Percentiles rank a stretch among this genome's conserved stretches.
These are phyloP conservation scores for Notiomystis cincta DNA, from an alignment of 2,113 vertebrate species.

Conservation along the genomic window DNA sequence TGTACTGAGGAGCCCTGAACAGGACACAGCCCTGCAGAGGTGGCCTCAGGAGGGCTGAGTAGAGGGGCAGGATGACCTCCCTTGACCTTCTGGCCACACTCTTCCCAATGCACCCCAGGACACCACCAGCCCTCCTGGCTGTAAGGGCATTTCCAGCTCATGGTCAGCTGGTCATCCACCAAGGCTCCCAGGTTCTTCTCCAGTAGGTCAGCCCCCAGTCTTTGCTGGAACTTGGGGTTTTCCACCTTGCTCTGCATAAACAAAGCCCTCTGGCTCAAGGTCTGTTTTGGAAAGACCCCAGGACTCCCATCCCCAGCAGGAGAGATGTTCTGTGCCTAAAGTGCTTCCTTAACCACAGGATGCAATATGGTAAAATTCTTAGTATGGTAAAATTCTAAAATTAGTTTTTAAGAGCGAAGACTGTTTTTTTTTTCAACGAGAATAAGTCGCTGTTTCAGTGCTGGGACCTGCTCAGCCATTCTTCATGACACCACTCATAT, in stretches of 20 bases:
- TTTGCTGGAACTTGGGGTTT: background rate
- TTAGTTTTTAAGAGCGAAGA: background rate
- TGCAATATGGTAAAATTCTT: background rate
- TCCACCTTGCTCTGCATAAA: background rate
- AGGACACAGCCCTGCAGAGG: background rate
- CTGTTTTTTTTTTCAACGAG: background rate
- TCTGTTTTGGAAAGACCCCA: background rate
- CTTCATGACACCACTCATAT: background rate
- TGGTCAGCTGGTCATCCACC: background rate
- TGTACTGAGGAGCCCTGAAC: background rate
- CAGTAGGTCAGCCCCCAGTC: background rate
- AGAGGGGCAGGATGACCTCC: background rate
- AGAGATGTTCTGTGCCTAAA: background rate
- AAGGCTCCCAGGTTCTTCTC: background rate
- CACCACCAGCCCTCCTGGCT: background rate
- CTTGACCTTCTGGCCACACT: fast-evolving
- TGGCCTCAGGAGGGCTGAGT: fast-evolving
- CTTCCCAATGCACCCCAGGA: fast-evolving
- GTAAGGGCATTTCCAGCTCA: background rate
- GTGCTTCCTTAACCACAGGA: background rate
- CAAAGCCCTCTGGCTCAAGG: background rate
- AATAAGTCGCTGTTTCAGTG: background rate
- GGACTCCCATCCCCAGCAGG: background rate
- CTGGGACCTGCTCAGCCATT: background rate
- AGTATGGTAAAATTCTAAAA: background rate